These are phyloP conservation scores for Argyresthia goedartella DNA, from an alignment of 2,888 invertebrate genomes.

Conservation along the genomic window DNA sequence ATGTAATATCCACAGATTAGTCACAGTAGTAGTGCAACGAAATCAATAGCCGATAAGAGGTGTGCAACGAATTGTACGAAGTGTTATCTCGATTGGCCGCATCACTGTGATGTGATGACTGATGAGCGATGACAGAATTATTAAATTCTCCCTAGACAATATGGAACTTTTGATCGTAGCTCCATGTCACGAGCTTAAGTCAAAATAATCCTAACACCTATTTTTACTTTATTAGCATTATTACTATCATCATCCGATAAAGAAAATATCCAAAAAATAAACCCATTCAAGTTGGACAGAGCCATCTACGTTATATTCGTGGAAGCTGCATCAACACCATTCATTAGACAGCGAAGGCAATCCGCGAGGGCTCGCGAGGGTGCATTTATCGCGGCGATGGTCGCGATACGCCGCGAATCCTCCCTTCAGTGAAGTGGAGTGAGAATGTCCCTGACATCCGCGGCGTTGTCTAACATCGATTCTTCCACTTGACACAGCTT, in stretches of 20 bases:
- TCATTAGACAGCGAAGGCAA: background rate
- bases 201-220: background rate
- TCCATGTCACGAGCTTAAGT: background rate
- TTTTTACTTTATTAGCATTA: no score
- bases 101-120: no score
- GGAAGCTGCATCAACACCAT: no score
- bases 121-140: no score
- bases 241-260: no score
- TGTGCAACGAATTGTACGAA: background rate
- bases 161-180: background rate
- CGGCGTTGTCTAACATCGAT: constrained; percentile 14
- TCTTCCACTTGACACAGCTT: constrained; percentile 38
- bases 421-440: background rate
- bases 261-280: no score
- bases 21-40: background rate
- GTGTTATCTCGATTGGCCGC: no score
- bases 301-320: no score
- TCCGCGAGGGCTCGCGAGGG: constrained; percentile 11
- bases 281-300: no score
- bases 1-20: background rate
- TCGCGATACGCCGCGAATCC: constrained; percentile 44
- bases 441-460: background rate
- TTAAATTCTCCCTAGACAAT: background rate
- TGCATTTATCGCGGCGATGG: constrained; percentile 39
- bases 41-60: background rate